Evolutionary conservation across 1,140 invertebrate genomes (phyloP).

Genomic region (Zaprionus taronus): DNA sequence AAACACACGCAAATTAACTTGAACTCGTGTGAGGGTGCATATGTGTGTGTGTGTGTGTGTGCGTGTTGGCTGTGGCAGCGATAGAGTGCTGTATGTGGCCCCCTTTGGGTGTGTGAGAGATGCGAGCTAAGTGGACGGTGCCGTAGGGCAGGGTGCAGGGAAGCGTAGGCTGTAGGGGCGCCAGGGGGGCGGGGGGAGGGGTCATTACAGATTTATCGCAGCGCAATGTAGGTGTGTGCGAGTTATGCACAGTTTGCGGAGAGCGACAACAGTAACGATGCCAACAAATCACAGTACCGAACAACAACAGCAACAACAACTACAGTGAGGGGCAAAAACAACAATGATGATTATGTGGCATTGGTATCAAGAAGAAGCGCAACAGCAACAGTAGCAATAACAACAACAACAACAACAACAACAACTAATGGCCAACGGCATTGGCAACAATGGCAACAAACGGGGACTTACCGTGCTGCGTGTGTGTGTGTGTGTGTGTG

Average conservation of each 20-base stretch:
- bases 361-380: conserved; percentile 57
- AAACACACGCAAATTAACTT: conserved; percentile 78
- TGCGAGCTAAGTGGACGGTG: conserved; percentile 4
- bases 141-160: neutral
- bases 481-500: conserved; percentile 29
- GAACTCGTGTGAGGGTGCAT: conserved; percentile 18
- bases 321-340: conserved; percentile 28
- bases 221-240: conserved; percentile 76
- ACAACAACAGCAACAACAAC: conserved; percentile 47
- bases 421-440: conserved; percentile 34
- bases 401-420: conserved; percentile 25
- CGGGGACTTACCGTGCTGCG: conserved; percentile 28
- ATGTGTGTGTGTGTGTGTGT: conserved; percentile 11
- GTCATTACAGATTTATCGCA: conserved; percentile 81
- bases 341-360: conserved; percentile 64
- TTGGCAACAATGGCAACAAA: conserved; percentile 52
- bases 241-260: conserved; percentile 81
- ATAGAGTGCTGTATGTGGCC: conserved; percentile 2
- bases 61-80: conserved; percentile 15
- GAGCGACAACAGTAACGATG: conserved; percentile 81
- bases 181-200: neutral
- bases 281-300: conserved; percentile 73
- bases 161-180: conserved; percentile 2
- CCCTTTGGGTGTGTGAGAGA: neutral
- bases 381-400: conserved; percentile 30